phyloP scores from a whole-genome alignment of 2,888 invertebrate species.

The Athalia rosae region DNA sequence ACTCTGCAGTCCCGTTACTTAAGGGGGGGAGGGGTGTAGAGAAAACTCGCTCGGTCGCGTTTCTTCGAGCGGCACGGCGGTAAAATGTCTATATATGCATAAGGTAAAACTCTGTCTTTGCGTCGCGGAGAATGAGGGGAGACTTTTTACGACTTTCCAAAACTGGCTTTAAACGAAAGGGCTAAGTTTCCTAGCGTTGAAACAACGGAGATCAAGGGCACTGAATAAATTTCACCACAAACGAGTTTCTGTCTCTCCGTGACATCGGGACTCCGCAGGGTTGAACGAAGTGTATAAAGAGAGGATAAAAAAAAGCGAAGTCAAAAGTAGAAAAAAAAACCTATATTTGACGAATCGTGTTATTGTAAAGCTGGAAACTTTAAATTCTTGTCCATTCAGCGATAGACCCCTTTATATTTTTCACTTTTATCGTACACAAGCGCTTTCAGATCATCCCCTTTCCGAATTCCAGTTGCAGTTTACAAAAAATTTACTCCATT shows the following conservation, averaged over 20 bases:
- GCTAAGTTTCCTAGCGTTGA: neutral
- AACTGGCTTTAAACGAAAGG: neutral
- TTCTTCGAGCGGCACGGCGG: neutral
- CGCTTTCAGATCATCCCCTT: too few species aligned
- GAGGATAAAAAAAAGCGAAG: neutral
- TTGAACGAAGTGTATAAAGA: neutral
- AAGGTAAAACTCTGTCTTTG: too few species aligned
- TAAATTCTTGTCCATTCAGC: too few species aligned
- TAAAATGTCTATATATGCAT: too few species aligned
- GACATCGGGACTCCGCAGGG: neutral
- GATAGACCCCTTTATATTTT: too few species aligned
- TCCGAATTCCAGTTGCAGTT: too few species aligned
- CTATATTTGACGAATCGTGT: too few species aligned
- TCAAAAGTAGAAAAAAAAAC: neutral
- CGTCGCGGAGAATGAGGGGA: neutral
- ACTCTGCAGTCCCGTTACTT: too few species aligned
- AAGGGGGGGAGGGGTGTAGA: too few species aligned
- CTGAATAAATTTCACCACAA: conserved; percentile 22
- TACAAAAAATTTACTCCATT: too few species aligned
- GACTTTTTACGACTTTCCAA: neutral
- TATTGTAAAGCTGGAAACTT: too few species aligned
- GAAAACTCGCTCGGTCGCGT: neutral
- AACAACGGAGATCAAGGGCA: conserved; percentile 22
- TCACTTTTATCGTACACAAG: too few species aligned
- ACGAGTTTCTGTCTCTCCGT: conserved; percentile 16